These are phyloP conservation scores for Drosophila anomalipes DNA, from an alignment of 2,888 invertebrate genomes.

Conservation along the genomic window DNA sequence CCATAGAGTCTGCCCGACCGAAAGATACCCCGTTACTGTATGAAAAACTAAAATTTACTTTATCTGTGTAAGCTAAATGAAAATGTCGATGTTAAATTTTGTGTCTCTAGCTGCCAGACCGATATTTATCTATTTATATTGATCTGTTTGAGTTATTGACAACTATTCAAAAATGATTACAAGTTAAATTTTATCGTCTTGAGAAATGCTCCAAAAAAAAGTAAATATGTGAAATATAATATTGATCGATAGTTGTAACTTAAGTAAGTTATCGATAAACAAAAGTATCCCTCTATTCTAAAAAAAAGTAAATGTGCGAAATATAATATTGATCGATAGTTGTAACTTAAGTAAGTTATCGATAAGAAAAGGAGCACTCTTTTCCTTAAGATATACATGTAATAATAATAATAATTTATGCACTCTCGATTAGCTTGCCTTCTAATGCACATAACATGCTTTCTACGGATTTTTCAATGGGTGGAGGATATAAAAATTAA, in stretches of 20 bases:
- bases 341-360: not conserved
- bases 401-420: not conserved
- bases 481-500: not conserved
- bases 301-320: not conserved
- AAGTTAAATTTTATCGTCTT: not conserved
- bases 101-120: not conserved
- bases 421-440: not conserved
- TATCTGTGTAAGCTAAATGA: not conserved
- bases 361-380: not conserved
- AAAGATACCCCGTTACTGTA: not conserved
- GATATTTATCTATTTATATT: not conserved
- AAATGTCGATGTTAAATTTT: not conserved
- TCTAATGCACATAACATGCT: not conserved
- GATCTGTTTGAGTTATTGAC: too few species aligned
- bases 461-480: not conserved
- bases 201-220: not conserved
- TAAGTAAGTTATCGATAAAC: not conserved
- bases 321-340: not conserved
- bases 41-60: not conserved
- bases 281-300: too few species aligned
- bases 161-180: not conserved
- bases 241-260: not conserved
- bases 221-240: not conserved
- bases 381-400: not conserved
- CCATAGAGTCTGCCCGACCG: not conserved